Base-by-base conservation (phyloP, 2,797 vertebrate genomes). In the Nasua narica region DNA sequence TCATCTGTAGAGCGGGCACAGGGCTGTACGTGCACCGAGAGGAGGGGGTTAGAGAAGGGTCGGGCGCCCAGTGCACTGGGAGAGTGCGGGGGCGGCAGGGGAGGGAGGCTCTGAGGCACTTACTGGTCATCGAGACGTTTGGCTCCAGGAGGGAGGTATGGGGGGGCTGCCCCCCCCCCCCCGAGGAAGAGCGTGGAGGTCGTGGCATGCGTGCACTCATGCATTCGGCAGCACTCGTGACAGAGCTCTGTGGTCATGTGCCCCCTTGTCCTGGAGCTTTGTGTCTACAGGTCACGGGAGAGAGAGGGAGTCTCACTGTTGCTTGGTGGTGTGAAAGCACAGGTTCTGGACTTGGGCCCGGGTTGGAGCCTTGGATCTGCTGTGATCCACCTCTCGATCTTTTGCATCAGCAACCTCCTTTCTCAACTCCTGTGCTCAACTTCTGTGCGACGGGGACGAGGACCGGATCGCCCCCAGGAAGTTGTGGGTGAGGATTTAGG, bases 21-120 rank as follows among this genome's bases (percentile, higher is more conserved):
- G 54, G 12, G 14, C 14, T 35, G 1, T 48, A 27, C 52, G 12
- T 6, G 2, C 4, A 5, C 25, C 21, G 15, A 18, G 29, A 65
- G 58, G 72, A 52, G 56, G 29, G 21, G 37, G 19, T 21, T 35
- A 21, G 37, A 65, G 35, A 25, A 60, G 56, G 15, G 18, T 15
- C n/a, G 2, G 7, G 13, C 13, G n/a, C 37, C 35, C 40, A 2
- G 11, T 21, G 7, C 0, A 0, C 12, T 21, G 52, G 67, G 43
- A 15, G 54, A 8, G 4, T 37, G 18, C 4, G 0, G 25, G 18
- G n/a, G n/a, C n/a, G n/a, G n/a, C n/a, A n/a, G n/a, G n/a, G n/a
- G n/a, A n/a, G n/a, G n/a, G n/a, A n/a, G n/a, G n/a, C n/a, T n/a
- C n/a, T n/a, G 12, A 46, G 19, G 35, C 7, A 1, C 46, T 27